Evolutionary conservation across 2,888 invertebrate genomes (phyloP).

Genomic region (Leptura quadrifasciata): DNA sequence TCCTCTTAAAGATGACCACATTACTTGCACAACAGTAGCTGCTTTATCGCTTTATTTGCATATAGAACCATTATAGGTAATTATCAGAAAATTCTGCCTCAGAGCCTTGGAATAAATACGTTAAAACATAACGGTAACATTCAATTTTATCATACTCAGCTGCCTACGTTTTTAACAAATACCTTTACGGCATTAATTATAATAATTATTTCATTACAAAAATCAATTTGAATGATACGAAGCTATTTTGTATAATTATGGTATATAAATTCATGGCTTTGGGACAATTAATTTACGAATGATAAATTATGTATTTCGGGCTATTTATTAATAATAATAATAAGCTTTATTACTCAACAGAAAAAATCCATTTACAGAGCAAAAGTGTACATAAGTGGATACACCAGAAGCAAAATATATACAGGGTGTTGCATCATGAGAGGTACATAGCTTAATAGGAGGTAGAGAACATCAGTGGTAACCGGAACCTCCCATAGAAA

Average conservation of each 20-base stretch:
- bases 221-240: not conserved
- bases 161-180: not conserved
- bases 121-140: not conserved
- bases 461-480: no score
- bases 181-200: not conserved
- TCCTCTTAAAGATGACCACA: constrained; percentile 5
- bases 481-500: no score
- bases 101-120: not conserved
- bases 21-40: not conserved
- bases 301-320: no score
- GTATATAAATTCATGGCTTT: not conserved
- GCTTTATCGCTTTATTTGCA: constrained; percentile 26
- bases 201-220: not conserved
- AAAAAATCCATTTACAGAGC: no score
- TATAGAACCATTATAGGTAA: constrained; percentile 17
- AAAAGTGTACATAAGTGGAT: no score
- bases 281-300: no score
- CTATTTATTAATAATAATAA: not conserved
- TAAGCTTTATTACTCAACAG: no score
- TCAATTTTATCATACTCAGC: constrained; percentile 16
- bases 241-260: constrained; percentile 6
- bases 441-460: no score
- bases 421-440: no score
- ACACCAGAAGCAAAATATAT: no score
- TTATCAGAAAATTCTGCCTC: constrained; percentile 13